Base-by-base conservation (phyloP, 2,888 invertebrate species). In the Silvanus unidentatus region DNA sequence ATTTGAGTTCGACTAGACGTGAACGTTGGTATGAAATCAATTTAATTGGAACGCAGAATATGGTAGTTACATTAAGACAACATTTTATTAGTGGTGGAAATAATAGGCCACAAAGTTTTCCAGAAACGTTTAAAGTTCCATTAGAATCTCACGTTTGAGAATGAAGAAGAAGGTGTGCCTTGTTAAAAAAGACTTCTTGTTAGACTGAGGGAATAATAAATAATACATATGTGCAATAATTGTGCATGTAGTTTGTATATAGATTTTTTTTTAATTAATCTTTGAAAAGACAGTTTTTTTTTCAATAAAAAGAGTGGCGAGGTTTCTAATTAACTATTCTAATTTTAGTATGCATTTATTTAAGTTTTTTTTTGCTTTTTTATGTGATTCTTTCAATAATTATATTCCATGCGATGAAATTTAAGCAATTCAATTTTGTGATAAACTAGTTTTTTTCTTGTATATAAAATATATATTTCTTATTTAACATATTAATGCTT, bases 81-180 rank as follows among this genome's bases (percentile, higher is more conserved):
- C 70, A 76, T 50, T 66, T 76, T 11, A 73, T 76, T 10, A 73
- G 73, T 29, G 75, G 75, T 35, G 66, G 73, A 11, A n/a, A n/a
- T 32, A 12, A n/a, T n/a, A 61, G 76, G 41, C 76, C 76, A 4
- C 76, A 76, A 51, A 76, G 76, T 52, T 70, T 76, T 55, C 76
- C 76, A 1, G 76, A 77, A 50, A 72, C 77, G 16, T 77, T 75
- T 51, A 77, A 77, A 60, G 74, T 78, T 55, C 78, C 79, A 37
- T 68, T 79, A 12, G 79, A 79, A 68, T 78, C 78, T 63, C 78
- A 78, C 60, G 78, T 79, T 42, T 79, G 68, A 73, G 44, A 35
- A 35, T 41, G 13, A 15, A 34, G 11, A 42, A 42, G 34, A 37
- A n/a, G 28, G 38, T 37, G 47, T 44, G 48, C 47, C 48, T 50